Percentiles rank a stretch among this genome's conserved stretches.
These are phyloP conservation scores for Melopsittacus undulatus DNA, from an alignment of 2,797 vertebrate genomes.

Conservation along the genomic window DNA sequence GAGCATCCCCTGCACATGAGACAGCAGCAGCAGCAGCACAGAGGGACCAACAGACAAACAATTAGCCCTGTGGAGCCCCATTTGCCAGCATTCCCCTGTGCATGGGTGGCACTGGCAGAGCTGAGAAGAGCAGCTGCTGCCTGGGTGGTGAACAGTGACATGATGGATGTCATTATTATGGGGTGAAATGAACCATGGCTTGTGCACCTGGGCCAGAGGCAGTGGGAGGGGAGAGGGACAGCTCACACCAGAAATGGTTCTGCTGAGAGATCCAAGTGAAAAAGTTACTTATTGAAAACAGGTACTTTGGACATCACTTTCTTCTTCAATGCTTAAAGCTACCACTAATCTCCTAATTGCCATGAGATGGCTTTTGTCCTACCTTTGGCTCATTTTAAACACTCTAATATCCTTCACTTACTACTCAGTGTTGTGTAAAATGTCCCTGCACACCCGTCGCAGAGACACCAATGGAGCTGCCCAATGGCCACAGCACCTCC, in stretches of 20 bases:
- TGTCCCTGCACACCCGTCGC: background rate
- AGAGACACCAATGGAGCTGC: background rate
- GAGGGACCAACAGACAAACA: background rate
- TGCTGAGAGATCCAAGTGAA: background rate
- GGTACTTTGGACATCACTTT: background rate
- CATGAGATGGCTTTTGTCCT: background rate
- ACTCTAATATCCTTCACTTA: background rate
- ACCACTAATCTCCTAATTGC: background rate
- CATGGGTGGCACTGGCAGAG: background rate
- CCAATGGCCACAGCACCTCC: background rate
- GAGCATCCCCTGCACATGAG: background rate
- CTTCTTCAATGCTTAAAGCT: background rate
- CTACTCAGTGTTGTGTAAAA: background rate
- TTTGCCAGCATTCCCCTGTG: background rate
- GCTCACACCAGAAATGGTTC: background rate
- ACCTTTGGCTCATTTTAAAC: background rate
- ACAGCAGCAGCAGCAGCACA: background rate
- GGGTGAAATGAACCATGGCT: conserved; percentile 41
- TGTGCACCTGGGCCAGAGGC: conserved; percentile 42
- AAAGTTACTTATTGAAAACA: background rate
- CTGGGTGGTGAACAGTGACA: background rate
- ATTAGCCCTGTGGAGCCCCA: background rate
- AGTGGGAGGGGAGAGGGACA: background rate
- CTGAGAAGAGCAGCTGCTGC: conserved; percentile 44
- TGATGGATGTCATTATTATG: conserved; percentile 39